Evolutionary conservation across 2,797 vertebrate genomes (phyloP).

Genomic region (Anas bernieri): DNA sequence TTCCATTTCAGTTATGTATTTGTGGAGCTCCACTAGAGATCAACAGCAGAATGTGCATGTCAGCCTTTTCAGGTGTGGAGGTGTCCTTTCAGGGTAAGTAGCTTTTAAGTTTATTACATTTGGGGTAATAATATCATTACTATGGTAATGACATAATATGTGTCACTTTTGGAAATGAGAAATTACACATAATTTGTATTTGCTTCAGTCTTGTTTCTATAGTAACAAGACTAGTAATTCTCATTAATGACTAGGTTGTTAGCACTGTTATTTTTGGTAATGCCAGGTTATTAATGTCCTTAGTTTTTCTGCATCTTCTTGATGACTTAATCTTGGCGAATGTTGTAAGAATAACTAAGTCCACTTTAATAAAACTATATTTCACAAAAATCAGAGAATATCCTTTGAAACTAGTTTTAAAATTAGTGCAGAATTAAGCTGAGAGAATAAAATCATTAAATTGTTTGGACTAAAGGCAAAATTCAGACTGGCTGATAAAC

Average conservation of each 20-base stretch:
- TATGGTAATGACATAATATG: constrained; percentile 70
- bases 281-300: constrained; percentile 64
- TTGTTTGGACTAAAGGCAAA: constrained; percentile 44
- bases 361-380: neutral
- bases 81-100: constrained; percentile 39
- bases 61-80: constrained; percentile 46
- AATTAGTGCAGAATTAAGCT: constrained; percentile 29
- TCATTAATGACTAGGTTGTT: constrained; percentile 73
- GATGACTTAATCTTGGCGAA: constrained; percentile 6
- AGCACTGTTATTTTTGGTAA: constrained; percentile 72
- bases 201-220: constrained; percentile 73
- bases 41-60: neutral
- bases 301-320: constrained; percentile 37
- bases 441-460: constrained; percentile 27
- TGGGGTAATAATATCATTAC: constrained; percentile 69
- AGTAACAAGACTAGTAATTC: constrained; percentile 74
- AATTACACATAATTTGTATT: constrained; percentile 73
- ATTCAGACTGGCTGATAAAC: constrained; percentile 54
- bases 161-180: constrained; percentile 70
- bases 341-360: constrained; percentile 29
- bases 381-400: constrained; percentile 16
- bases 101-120: constrained; percentile 58
- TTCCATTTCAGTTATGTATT: neutral
- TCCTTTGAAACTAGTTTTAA: constrained; percentile 26
- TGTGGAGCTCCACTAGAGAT: neutral